Evolutionary conservation across 2,113 vertebrate species (phyloP).

Genomic region (Paralichthys olivaceus): DNA sequence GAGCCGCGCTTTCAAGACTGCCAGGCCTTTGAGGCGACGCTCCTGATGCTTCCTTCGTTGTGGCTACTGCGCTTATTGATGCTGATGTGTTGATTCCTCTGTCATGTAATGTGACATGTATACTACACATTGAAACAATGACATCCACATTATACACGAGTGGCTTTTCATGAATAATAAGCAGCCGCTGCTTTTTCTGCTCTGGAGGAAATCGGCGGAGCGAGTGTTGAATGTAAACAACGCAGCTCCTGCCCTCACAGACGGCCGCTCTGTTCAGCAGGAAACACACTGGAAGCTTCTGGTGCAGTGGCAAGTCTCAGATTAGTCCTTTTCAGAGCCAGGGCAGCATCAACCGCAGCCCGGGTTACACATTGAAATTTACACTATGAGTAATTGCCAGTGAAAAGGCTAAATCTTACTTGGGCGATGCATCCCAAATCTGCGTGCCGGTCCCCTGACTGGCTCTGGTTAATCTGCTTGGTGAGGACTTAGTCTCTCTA

Average conservation of each 20-base stretch:
- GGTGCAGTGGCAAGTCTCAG: constrained; percentile 49
- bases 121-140: constrained; percentile 49
- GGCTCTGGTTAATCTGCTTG: constrained; percentile 72
- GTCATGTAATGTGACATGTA: constrained; percentile 35
- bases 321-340: constrained; percentile 61
- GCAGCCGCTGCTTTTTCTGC: constrained; percentile 1
- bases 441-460: constrained; percentile 57
- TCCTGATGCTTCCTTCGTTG: constrained; percentile 1
- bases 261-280: constrained; percentile 46
- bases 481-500: constrained; percentile 60
- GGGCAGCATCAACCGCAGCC: constrained; percentile 40
- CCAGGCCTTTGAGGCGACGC: constrained; percentile 2
- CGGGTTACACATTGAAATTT: constrained; percentile 55
- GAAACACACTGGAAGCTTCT: constrained; percentile 43
- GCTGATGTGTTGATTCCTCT: constrained; percentile 44
- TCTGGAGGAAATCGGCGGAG: constrained; percentile 28
- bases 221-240: not conserved
- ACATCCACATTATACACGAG: constrained; percentile 16
- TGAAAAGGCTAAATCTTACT: constrained; percentile 76
- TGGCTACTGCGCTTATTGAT: constrained; percentile 8
- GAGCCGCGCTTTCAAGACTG: not conserved
- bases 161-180: constrained; percentile 53
- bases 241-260: constrained; percentile 5
- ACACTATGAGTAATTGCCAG: constrained; percentile 73
- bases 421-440: constrained; percentile 71